Evolutionary conservation across 2,888 invertebrate genomes (phyloP).

Genomic region (Acholoe squamosa): DNA sequence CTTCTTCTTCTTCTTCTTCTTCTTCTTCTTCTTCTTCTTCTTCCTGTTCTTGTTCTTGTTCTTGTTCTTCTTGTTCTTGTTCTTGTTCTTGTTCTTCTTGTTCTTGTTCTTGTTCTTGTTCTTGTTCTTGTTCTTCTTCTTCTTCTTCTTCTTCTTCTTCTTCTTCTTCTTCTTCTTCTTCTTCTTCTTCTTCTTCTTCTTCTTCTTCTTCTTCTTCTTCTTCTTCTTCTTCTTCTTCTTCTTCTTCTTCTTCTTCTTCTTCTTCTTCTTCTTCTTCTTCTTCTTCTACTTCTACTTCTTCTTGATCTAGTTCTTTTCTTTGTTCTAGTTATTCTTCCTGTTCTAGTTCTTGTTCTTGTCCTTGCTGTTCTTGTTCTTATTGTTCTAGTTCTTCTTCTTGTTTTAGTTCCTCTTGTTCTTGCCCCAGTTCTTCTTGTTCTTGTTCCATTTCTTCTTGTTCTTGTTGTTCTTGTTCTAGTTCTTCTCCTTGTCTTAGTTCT

Average conservation of each 20-base stretch:
- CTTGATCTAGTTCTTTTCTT: too few relatives aligned
- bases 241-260: neutral
- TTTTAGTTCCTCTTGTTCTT: too few relatives aligned
- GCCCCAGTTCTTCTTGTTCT: too few relatives aligned
- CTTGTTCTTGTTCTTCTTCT: neutral
- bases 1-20: neutral
- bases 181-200: neutral
- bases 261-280: too few relatives aligned
- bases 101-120: neutral
- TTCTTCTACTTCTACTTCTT: too few relatives aligned
- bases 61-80: neutral
- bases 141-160: neutral
- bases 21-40: neutral
- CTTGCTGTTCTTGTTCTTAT: too few relatives aligned
- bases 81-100: neutral
- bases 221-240: neutral
- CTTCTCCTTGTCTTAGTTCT: too few relatives aligned
- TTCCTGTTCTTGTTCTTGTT: neutral
- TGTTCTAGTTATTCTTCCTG: too few relatives aligned
- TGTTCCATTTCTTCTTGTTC: too few relatives aligned
- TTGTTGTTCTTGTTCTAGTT: too few relatives aligned
- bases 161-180: neutral
- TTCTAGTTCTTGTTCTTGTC: too few relatives aligned
- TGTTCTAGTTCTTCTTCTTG: too few relatives aligned
- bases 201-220: neutral